Evolutionary conservation across 1,140 invertebrate species (phyloP), one percentile per base, ranked within the genome.

Genomic region (Tenebrio molitor): DNA sequence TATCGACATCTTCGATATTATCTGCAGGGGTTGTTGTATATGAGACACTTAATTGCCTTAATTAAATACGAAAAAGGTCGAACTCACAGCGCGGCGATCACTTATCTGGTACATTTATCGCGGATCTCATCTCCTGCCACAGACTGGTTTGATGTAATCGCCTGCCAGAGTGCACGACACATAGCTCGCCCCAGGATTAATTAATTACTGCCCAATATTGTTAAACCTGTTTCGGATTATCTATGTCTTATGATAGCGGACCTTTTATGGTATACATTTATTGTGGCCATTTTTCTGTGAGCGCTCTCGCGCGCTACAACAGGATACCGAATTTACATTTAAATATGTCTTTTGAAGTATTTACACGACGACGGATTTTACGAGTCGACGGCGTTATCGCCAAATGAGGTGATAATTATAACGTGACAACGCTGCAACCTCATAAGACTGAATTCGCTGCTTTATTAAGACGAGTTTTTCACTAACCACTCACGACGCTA

Each of bases 41-140:
- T 80, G 78, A 75, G 76, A 77, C 76, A 75, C 79, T 80, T 80
- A 80, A 80, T 80, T 80, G 79, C 79, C 75, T 80, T 80, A 80
- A 80, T 80, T 79, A 80, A 80, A 79, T 79, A 80, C 79, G 68
- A 76, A 78, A 79, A 80, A 80, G 75, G 73, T 78, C 73, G 75
- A 77, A 80, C 72, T 75, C 77, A 70, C 75, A 68, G 66, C 74
- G 72, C 69, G 69, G 62, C 75, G 75, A 78, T 78, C 79, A 79
- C 69, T 79, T 79, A 79, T 79, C 78, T 76, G 46, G 41, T 62
- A 74, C 77, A 73, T 77, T 78, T 78, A 78, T 78, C 77, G 58
- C 41, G 64, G 75, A 78, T 79, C 74, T 71, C 69, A 78, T 78
- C 76, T 75, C 42, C 46, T 53, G 46, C 19, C 46, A 53, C 8